Base-by-base conservation (phyloP, 2,888 invertebrate genomes). In the Drosophila planitibia region DNA sequence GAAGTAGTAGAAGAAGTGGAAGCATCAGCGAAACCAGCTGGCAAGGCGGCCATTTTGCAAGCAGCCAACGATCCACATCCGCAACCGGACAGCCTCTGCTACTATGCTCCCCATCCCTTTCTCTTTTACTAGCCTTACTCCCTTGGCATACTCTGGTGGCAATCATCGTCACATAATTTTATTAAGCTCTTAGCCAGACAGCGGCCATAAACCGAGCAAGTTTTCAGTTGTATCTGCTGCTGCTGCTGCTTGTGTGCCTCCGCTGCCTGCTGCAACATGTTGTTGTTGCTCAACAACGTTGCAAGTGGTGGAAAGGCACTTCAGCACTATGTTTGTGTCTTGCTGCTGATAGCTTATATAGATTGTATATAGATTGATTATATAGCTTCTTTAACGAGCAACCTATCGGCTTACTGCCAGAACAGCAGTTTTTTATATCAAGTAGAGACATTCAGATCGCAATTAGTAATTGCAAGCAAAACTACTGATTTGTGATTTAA, bases 141-240 rank as follows among this genome's bases (percentile, higher is more conserved):
- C 47, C 44, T 58, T 57, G 57, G 54, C 53, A 33, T 37, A 61
- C 83, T 77, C 71, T 55, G 47, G 53, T 68, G 25, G 82, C 85
- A 85, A 85, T 88, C 85, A 90, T 88, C 85, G 88, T 85, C 90
- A 88, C 90, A 88, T 87, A 89, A 87, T 90, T 90, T 89, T 89
- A 87, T 87, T 90, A 87, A 85, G 79, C 83, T 81, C 76, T 82
- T 74, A 87, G 78, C 78, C 79, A 79, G 71, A 71, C 83, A 63
- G 76, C 65, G 60, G 57, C 76, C 77, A 68, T 68, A 79, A 71
- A 57, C 81, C 60, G 53, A 61, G 25, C 44, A 47, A 54, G 53
- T 54, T 62, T 49, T 52, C 44, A 79, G 54, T 65, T 76, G 66
- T 44, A 33, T n/a, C 58, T 35, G 14, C 28, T 49, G 37, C 30